Base-by-base conservation (phyloP, 1,140 invertebrate species). In the Neoseiulus cucumeris region DNA sequence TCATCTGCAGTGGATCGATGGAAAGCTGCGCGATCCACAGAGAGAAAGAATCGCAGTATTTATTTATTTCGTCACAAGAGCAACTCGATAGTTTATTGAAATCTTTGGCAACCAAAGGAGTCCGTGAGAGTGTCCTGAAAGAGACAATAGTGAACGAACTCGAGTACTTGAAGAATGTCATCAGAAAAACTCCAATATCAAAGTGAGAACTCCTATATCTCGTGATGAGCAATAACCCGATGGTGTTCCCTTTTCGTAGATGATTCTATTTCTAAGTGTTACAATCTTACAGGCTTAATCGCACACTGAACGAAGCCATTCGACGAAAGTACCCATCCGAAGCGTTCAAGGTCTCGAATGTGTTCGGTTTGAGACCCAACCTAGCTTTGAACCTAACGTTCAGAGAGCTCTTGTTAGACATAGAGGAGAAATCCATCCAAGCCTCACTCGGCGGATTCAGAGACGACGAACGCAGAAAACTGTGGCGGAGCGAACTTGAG, bases 361-460 rank as follows among this genome's bases (percentile, higher is more conserved):
- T 59, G 1, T 59, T 59, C 25, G 51, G 51, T 59, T 20, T 59
- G 14, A 33, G 33, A 59, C 25, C 51, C 1, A 59, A 59, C 9
- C 25, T 59, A 5, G 51, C 51, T 25, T 33, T 59, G 51, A 33
- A 59, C 33, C 51, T 59, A 2, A 59, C 51, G 17, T 59, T 59
- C 22, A 25, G 51, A 25, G 51, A 59, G 9, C 51, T 59, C 14
- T 20, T 59, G 51, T 25, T 59, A 33, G 51, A 59, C 33, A 59
- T 59, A 4, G 51, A 59, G 22, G 51, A 59, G 14, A 59, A 59
- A 33, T 25, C 51, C 22, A 20, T 59, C 22, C 51, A 59, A 59
- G 51, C 51, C 25, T 59, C 51, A 12, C 51, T 59, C 12, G 51
- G 51, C 9, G 51, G 51, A n/a, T 59, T 59, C 51, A 59, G 22